Conservation (phyloP, 2,888 invertebrate species). For the Bursaphelenchus okinawaensis region DNA sequence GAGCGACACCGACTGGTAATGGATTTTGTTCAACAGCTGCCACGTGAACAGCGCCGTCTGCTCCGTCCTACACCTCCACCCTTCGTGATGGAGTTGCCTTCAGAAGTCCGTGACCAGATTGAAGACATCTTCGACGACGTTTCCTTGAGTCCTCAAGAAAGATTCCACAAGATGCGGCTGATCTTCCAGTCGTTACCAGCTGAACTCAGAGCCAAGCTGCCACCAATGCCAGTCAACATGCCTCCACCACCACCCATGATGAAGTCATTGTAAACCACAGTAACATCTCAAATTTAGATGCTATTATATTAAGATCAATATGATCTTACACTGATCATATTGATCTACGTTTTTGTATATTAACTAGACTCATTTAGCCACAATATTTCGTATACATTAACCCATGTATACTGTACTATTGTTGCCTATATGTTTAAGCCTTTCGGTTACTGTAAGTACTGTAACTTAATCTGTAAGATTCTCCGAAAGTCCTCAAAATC, state of each 20-base stretch:
- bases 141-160: background rate
- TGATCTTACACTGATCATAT: no score
- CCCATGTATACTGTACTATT: no score
- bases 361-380: no score
- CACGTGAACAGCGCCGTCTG: slow-evolving; percentile 19
- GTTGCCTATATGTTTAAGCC: no score
- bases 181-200: slow-evolving; percentile 7
- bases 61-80: slow-evolving; percentile 20
- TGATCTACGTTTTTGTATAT: no score
- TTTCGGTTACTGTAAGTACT: background rate
- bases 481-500: background rate
- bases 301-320: no score
- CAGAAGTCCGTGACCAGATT: slow-evolving; percentile 24
- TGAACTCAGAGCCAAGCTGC: slow-evolving; percentile 3
- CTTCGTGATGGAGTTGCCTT: slow-evolving; percentile 13
- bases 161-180: slow-evolving; percentile 11
- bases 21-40: slow-evolving; percentile 22
- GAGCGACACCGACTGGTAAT: slow-evolving; percentile 20
- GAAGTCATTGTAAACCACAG: background rate
- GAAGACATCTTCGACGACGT: slow-evolving; percentile 24
- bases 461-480: background rate
- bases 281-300: no score
- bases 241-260: slow-evolving; percentile 12
- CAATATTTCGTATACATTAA: no score
- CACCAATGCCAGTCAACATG: slow-evolving; percentile 4